Evolutionary conservation across 2,113 vertebrate genomes (phyloP).

Genomic region (Reinhardtius hippoglossoides): DNA sequence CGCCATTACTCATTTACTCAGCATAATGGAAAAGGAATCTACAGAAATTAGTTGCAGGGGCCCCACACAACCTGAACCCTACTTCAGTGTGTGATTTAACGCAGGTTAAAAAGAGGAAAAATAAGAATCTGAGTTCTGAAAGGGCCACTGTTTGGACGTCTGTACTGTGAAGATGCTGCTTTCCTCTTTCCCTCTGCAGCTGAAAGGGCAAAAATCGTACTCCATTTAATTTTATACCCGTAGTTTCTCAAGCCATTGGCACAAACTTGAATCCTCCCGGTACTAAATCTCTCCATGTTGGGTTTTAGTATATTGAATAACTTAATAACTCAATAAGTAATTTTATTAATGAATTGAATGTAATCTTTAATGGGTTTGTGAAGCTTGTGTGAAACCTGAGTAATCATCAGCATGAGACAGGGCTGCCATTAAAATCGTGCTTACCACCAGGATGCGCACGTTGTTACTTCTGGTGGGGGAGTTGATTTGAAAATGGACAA

Average conservation of each 20-base stretch:
- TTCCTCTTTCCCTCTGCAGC: background rate
- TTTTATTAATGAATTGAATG: conserved; percentile 20
- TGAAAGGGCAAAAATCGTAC: background rate
- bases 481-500: conserved; percentile 41
- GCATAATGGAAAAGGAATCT: conserved; percentile 55
- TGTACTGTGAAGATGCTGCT: background rate
- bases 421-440: conserved; percentile 25
- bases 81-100: conserved; percentile 14
- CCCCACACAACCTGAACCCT: conserved; percentile 23
- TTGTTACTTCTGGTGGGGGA: conserved; percentile 20
- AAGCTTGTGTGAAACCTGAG: conserved; percentile 23
- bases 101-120: background rate
- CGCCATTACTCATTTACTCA: conserved; percentile 63
- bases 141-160: background rate
- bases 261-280: conserved; percentile 24
- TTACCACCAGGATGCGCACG: conserved; percentile 1
- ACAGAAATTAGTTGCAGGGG: conserved; percentile 38
- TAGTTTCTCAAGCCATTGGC: conserved; percentile 16
- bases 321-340: conserved; percentile 24
- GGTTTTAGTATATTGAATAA: conserved; percentile 16
- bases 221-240: conserved; percentile 7
- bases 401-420: conserved; percentile 6
- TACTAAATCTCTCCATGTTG: conserved; percentile 4
- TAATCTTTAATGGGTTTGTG: conserved; percentile 1
- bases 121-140: background rate